Base-by-base conservation (phyloP, 30 jellyfish, hydroid and myxozoan genomes). In the Turritopsis rubra region DNA sequence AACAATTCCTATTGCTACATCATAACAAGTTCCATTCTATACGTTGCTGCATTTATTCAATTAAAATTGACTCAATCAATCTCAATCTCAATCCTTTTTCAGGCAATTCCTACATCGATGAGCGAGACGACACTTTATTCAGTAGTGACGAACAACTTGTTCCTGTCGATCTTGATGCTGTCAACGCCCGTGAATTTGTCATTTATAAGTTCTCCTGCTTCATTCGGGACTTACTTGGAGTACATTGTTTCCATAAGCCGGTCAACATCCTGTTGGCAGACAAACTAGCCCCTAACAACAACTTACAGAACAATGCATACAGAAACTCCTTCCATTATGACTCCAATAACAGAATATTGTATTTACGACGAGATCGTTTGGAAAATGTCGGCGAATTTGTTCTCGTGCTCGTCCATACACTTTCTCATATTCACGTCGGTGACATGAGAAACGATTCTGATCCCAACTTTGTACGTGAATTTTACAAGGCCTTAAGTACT, bases 151-250 rank as follows among this genome's bases (percentile, higher is more conserved):
- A 93, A 8, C 89, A 83, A n/a, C 87, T 93, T 5, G 90, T 85
- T 7, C 99, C 99, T 18, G 99, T 93, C 9, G 99, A 93, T 68
- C 80, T 93, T 21, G 91, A 83, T 76, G 81, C 77, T 26, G 83
- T 93, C 77, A 88, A 87, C 66, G 96, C 99, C 0, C 95, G 99
- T 7, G 99, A 93, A 60, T 93, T 93, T 86, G 88, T 93, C 74
- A 92, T 88, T 29, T 93, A 93, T 85, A 93, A 88, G 68, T 93
- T 93, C 66, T 92, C 96, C 68, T 85, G 96, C 66, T 88, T 87
- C 89, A 80, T 89, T 23, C 86, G 96, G 52, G 99, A 93, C 65
- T 87, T 93, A 19, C 95, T 93, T 23, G 90, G 85, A 9, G 96
- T 85, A 21, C 99, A 93, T 60, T 93, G 99, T 82, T 85, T 81